A percentile compares a stretch with the other conserved stretches of the same genome.
These are phyloP conservation scores for Diacarnus erythraeanus DNA, from an alignment of 37 sponge, comb jelly and placozoan species.

Conservation along the genomic window DNA sequence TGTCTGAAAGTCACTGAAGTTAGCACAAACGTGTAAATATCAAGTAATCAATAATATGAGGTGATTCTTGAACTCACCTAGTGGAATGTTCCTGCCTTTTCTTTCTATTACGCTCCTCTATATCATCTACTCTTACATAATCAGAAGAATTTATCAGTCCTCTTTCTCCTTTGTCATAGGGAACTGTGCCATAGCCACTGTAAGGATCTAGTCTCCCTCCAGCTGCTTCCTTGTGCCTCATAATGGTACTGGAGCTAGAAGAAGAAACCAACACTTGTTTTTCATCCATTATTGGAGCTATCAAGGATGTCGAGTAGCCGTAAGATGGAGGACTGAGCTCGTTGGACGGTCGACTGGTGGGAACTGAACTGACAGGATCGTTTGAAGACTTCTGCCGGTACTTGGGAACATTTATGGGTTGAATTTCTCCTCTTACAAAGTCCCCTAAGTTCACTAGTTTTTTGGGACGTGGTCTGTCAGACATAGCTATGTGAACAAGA, in stretches of 20 bases:
- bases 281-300: slow-evolving; percentile 26
- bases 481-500: too few species aligned
- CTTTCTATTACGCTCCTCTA: not conserved
- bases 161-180: not conserved
- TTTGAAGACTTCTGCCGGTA: not conserved
- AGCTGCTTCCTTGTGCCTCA: slow-evolving; percentile 18
- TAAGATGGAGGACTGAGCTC: not conserved
- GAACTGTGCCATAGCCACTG: not conserved
- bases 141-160: too few species aligned
- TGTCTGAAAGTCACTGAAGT: slow-evolving; percentile 70
- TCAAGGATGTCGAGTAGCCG: not conserved
- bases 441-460: not conserved
- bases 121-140: slow-evolving; percentile 1
- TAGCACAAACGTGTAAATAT: not conserved
- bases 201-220: not conserved
- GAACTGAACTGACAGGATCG: not conserved
- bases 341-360: not conserved
- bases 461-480: not conserved
- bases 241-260: slow-evolving; percentile 1
- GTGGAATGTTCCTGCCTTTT: slow-evolving; percentile 37
- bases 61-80: slow-evolving; percentile 2
- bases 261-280: not conserved
- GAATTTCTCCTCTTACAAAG: not conserved
- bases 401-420: not conserved
- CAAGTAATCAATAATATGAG: not conserved